These are phyloP conservation scores for Lasioglossum villosulum DNA, from an alignment of 2,888 invertebrate genomes.

Conservation along the genomic window DNA sequence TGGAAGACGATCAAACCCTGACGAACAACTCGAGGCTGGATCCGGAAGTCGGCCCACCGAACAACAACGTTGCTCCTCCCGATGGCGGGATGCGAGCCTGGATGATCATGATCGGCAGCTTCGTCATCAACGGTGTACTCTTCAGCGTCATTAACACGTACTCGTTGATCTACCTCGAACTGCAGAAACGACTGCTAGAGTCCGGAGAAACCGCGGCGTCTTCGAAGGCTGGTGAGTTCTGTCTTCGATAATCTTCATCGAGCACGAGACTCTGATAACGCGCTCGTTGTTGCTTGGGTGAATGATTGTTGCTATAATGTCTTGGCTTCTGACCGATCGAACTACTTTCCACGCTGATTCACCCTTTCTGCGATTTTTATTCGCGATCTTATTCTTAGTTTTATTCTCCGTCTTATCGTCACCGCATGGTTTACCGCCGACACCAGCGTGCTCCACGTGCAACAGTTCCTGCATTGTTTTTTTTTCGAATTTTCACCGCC, in stretches of 20 bases:
- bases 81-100: slow-evolving; percentile 93
- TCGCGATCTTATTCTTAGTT: background rate
- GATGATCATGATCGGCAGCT: slow-evolving; percentile 93
- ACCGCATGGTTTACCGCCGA: background rate
- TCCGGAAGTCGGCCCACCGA: slow-evolving; percentile 20
- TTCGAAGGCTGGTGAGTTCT: slow-evolving; percentile 91
- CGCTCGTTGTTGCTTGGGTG: background rate
- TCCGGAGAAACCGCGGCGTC: slow-evolving; percentile 90
- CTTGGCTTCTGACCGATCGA: background rate
- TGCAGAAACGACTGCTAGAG: slow-evolving; percentile 88
- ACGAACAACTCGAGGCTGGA: slow-evolving; percentile 36
- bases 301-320: background rate
- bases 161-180: slow-evolving; percentile 91
- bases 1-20: slow-evolving; percentile 38
- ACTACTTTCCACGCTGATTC: background rate
- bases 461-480: background rate
- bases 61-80: slow-evolving; percentile 82
- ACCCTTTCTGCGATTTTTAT: background rate
- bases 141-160: slow-evolving; percentile 97
- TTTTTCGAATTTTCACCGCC: background rate
- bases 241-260: background rate
- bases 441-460: too few species aligned
- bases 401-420: background rate
- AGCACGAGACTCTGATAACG: background rate
- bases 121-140: slow-evolving; percentile 94